These are phyloP conservation scores for Pedionomus torquatus DNA, from an alignment of 2,113 vertebrate species.

Conservation along the genomic window DNA sequence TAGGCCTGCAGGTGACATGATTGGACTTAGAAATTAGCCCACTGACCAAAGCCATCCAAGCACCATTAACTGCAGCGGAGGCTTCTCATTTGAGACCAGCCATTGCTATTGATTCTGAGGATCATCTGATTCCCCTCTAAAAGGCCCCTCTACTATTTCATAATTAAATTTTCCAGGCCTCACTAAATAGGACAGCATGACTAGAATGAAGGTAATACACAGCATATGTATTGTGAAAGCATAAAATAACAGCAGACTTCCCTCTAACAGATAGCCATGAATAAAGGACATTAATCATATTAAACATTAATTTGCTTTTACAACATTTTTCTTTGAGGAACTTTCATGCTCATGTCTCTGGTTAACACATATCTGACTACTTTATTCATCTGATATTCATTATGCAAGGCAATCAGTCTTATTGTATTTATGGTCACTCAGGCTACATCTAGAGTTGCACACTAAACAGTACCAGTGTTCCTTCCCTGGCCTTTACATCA, in stretches of 20 bases:
- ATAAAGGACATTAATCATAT: not conserved
- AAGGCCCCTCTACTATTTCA: not conserved
- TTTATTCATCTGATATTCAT: not conserved
- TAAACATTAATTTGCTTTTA: not conserved
- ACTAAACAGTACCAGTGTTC: not conserved
- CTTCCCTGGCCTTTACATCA: not conserved
- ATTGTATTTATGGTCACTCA: not conserved
- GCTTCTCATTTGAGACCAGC: not conserved
- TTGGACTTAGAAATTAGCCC: not conserved
- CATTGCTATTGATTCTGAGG: not conserved
- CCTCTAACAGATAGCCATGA: not conserved
- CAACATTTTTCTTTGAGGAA: not conserved
- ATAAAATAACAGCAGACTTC: not conserved
- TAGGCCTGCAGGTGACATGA: not conserved
- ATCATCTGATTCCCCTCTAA: not conserved
- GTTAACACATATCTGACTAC: not conserved
- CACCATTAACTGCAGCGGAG: not conserved
- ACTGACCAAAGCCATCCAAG: not conserved
- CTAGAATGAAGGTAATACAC: not conserved
- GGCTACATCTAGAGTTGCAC: not conserved
- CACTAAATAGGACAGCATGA: not conserved
- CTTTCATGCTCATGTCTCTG: not conserved
- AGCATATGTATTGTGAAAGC: not conserved
- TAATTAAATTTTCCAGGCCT: slow-evolving; percentile 15
- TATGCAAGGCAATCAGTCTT: not conserved